A percentile compares a stretch with the other conserved stretches of the same genome.
These are phyloP conservation scores for Varecia variegata DNA, from an alignment of 2,797 vertebrate species.

Conservation along the genomic window DNA sequence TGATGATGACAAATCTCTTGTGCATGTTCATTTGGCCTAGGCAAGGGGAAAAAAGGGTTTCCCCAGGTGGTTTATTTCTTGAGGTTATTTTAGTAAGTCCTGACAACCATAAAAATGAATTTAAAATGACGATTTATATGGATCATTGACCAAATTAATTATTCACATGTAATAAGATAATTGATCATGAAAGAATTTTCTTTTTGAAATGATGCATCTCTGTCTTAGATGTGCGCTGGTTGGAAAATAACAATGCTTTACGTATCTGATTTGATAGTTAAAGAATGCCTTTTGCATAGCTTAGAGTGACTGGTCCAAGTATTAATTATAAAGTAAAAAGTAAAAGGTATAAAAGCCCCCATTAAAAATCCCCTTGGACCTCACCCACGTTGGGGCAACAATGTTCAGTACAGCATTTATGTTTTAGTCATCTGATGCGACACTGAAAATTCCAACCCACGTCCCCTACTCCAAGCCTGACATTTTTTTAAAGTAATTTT, in stretches of 20 bases:
- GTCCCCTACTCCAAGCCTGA: not conserved
- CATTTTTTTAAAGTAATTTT: not conserved
- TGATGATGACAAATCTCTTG: not conserved
- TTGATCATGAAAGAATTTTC: not conserved
- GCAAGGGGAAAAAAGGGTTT: not conserved
- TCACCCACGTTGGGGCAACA: not conserved
- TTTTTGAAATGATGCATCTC: not conserved
- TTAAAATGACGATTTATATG: not conserved
- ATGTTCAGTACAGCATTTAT: not conserved
- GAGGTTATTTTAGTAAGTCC: not conserved
- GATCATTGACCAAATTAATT: not conserved
- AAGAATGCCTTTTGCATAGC: not conserved
- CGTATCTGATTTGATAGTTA: not conserved
- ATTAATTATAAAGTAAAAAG: not conserved
- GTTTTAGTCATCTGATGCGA: not conserved
- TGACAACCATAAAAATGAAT: not conserved
- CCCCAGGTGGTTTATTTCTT: not conserved
- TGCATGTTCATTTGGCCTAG: not conserved
- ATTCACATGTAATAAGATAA: not conserved
- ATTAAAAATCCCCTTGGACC: not conserved
- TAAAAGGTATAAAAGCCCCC: not conserved
- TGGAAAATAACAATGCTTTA: not conserved
- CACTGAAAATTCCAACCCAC: not conserved
- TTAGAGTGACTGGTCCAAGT: not conserved
- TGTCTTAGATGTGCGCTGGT: not conserved